These are phyloP conservation scores for Acholoe squamosa DNA, from an alignment of 2,888 invertebrate species.

Conservation along the genomic window DNA sequence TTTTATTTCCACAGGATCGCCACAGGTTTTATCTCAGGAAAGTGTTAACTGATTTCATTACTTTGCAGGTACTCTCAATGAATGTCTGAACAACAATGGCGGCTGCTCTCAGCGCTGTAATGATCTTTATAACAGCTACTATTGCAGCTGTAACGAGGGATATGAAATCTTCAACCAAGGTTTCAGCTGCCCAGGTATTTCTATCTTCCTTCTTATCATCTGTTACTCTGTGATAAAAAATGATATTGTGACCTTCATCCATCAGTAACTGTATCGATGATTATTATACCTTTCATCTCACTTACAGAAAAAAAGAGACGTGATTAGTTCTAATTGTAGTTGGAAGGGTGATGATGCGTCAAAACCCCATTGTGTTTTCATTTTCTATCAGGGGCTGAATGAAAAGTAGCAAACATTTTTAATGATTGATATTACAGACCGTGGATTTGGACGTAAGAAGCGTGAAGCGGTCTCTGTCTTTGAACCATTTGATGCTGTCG, in stretches of 20 bases:
- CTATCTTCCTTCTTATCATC: too few relatives aligned
- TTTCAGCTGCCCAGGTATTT: slow-evolving; percentile 45
- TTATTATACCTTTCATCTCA: too few relatives aligned
- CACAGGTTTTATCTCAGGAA: background rate
- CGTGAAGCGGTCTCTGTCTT: background rate
- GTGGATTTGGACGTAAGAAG: slow-evolving; percentile 42
- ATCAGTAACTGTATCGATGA: too few relatives aligned
- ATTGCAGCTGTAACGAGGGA: slow-evolving; percentile 62
- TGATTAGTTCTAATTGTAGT: too few relatives aligned
- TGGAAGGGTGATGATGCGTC: too few relatives aligned
- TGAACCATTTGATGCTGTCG: background rate
- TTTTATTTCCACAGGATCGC: background rate
- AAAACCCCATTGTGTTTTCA: too few relatives aligned
- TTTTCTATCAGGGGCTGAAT: too few relatives aligned
- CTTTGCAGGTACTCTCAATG: slow-evolving; percentile 55
- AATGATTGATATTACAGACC: slow-evolving; percentile 3
- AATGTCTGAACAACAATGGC: slow-evolving; percentile 64
- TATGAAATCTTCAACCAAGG: slow-evolving; percentile 53
- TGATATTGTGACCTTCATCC: too few relatives aligned
- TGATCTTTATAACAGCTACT: slow-evolving; percentile 63
- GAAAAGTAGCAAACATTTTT: too few relatives aligned
- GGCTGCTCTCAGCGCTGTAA: slow-evolving; percentile 64
- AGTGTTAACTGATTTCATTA: too few relatives aligned
- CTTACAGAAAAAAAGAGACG: too few relatives aligned
- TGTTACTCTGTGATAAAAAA: too few relatives aligned